Base-by-base conservation (phyloP, 2,888 invertebrate genomes). In the Frankliniella fusca region DNA sequence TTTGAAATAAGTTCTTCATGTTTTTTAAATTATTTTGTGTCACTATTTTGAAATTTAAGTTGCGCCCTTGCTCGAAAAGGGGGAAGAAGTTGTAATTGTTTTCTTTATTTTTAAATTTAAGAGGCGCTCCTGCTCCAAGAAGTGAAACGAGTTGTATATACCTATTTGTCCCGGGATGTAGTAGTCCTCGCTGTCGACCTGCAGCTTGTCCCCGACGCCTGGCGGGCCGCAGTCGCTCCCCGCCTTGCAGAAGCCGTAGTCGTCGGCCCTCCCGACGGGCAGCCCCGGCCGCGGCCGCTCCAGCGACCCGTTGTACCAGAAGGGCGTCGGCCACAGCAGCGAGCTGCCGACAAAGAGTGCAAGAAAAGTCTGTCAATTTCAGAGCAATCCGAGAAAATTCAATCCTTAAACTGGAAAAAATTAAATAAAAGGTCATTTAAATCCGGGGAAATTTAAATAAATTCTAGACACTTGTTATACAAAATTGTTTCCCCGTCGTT, bases 221-320 rank as follows among this genome's bases (percentile, higher is more conserved):
- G 27, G 8, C 23, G 70, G 23, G 12, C 3, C 70, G 70, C 27
- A 10, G 70, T 5, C 27, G 10, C 61, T 27, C 27, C 27, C 23
- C 23, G 10, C 11, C 27, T 23, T 27, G 70, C 70, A 23, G 70
- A 8, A 23, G 12, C 27, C 10, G 70, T 76, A 76, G 27, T 76
- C 70, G 70, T 76, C 27, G 23, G 70, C 23, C 11, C 10, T 12
- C 11, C 70, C 70, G 11, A 76, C 70, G 23, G 70, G 70, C 27
- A 0, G 5, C 27, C 27, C 23, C 11, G 70, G 70, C 10, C 70
- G n/a, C 11, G 23, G 23, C 38, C 38, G 38, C 38, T 38, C 38
- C 70, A 76, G 70, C 0, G 70, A 76, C 70, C 70, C 70, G 70
- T 76, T 76, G 70, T 76, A 76, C 70, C 70, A 76, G 27, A 76